Base-by-base conservation (phyloP, 2,797 vertebrate species). In the Vespertilio murinus region DNA sequence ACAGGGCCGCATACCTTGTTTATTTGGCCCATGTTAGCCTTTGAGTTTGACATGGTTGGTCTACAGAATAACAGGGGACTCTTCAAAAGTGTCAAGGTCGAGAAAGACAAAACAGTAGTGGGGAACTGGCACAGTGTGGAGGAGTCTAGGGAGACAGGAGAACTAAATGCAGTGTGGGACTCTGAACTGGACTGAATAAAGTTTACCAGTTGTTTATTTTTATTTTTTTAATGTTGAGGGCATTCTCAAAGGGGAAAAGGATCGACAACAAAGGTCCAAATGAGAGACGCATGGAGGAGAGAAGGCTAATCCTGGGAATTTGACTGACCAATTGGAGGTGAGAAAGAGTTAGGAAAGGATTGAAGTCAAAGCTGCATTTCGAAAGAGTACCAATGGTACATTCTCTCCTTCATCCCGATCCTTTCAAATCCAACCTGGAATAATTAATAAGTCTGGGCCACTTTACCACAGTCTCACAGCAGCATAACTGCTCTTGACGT, bases 141-240 rank as follows among this genome's bases (percentile, higher is more conserved):
- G 16, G 59, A 42, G n/a, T 20, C 42, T 6, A 70, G 40, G 16
- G 35, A 61, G 49, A 17, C 6, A 28, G 1, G 54, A 23, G 75
- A 47, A 61, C 28, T 17, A 38, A 23, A 45, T 20, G n/a, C 56
- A 20, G 3, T 0, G 3, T 9, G 2, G 8, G 54, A 25, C 2
- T 4, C 61, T 54, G 28, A 38, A 17, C 0, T 4, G 13, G 35
- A 56, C 42, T 70, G 77, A 52, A 38, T 22, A 20, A 73, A 88
- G 54, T 40, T 17, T 30, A 52, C 59, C 30, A 47, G 5, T 12
- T n/a, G 5, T 40, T 42, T 42, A 12, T 71, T 23, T 81, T 20
- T 18, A 10, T 42, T 23, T 65, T 23, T 65, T 33, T 9, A 47
- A 65, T 54, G 14, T n/a, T 3, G 8, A 69, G 10, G 65, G 47